Evolutionary conservation across 1,140 invertebrate genomes (phyloP).

Genomic region (Camponotus floridanus): DNA sequence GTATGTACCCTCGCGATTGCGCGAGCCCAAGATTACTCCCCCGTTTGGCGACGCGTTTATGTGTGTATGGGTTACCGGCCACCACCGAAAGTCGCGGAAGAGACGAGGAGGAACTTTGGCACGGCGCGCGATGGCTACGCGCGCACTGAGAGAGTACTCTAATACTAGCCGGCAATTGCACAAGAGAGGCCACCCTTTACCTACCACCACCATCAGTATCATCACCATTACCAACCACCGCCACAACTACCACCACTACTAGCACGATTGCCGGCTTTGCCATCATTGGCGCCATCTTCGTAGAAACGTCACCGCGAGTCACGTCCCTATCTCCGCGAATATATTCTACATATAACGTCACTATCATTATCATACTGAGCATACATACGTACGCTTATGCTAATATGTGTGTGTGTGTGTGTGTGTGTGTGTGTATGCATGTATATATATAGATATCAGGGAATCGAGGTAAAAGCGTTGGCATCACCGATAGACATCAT

Average conservation of each 20-base stretch:
- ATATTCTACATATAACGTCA: slow-evolving; percentile 20
- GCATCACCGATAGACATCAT: slow-evolving; percentile 67
- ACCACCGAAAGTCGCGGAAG: slow-evolving; percentile 2
- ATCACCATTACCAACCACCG: slow-evolving; percentile 36
- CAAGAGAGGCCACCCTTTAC: slow-evolving; percentile 42
- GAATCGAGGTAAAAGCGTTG: slow-evolving; percentile 62
- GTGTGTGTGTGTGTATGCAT: no score
- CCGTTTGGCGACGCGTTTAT: slow-evolving; percentile 7
- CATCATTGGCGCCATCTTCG: slow-evolving; percentile 44
- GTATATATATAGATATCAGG: neutral
- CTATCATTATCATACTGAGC: neutral
- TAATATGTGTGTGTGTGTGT: no score
- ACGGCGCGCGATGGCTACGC: slow-evolving; percentile 78
- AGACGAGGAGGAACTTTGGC: slow-evolving; percentile 62
- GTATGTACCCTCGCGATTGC: slow-evolving; percentile 32
- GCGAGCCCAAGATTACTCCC: slow-evolving; percentile 20
- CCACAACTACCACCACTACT: slow-evolving; percentile 40
- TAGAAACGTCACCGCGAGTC: slow-evolving; percentile 27
- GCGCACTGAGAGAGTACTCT: slow-evolving; percentile 74
- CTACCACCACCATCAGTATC: slow-evolving; percentile 54
- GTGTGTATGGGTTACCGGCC: neutral
- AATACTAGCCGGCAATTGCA: slow-evolving; percentile 14
- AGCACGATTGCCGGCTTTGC: neutral
- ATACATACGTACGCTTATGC: neutral
- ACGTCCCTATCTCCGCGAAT: neutral